Evolutionary conservation across 2,797 vertebrate species (phyloP), one percentile per base, ranked within the genome.

Genomic region (Heliangelus exortis): DNA sequence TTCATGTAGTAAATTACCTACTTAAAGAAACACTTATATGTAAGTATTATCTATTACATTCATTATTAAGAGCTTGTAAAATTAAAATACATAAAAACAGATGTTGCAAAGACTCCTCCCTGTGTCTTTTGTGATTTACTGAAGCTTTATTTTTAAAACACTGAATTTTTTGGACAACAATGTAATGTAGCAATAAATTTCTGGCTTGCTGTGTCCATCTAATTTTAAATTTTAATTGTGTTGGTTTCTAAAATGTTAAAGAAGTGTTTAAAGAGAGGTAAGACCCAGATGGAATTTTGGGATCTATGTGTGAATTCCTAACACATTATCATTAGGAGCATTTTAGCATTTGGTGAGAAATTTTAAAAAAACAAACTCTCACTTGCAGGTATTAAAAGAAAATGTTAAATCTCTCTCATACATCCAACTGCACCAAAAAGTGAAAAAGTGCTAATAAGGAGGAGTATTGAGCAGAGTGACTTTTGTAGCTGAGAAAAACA

Each of bases 401-500:
- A 89, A 74, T 82, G 34, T 82, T 93, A 65, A 20, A 33, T 77
- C 15, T 89, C 39, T 63, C 15, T 91, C 28, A 54, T n/a, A 48
- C n/a, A 71, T 78, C 28, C 25, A 84, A 84, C 17, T 50, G 21
- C 36, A 93, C 39, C 34, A 89, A 54, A 12, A 84, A 84, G 23
- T 45, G 41, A 82, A 87, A 89, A 87, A 28, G 45, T 89, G 57
- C 76, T 93, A 90, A 92, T 76, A 87, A 74, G 48, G 59, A 87
- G 88, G 15, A 39, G 9, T 62, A 89, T 33, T 53, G 67, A 77
- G 71, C 25, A 28, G 33, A 2, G 18, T 82, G 90, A 90, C 23
- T 95, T 80, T 94, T 92, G 33, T 87, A 84, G 57, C 55, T 84
- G 65, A 90, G 88, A 87, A 94, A 93, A 96, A 58, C 85, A 95